Evolutionary conservation across 2,888 invertebrate species (phyloP).

Genomic region (Cryptus viduatorius): DNA sequence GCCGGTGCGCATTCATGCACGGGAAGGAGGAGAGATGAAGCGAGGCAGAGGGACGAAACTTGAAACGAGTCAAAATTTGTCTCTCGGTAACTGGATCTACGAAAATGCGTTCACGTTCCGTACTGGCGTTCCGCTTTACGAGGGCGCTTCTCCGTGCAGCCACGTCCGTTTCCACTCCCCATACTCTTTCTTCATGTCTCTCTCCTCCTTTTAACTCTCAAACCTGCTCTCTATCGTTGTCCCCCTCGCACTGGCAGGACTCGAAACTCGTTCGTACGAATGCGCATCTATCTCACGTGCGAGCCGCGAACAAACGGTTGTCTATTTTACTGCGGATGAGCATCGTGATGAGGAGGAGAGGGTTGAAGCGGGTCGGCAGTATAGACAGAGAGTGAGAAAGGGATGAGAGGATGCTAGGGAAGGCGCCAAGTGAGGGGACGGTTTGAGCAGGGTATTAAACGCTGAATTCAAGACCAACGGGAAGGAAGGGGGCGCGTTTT

Average conservation of each 20-base stretch:
- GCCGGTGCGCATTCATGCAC: constrained; percentile 41
- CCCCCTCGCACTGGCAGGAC: constrained; percentile 50
- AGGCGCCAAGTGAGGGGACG: constrained; percentile 13
- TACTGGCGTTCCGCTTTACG: constrained; percentile 70
- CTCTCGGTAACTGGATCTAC: constrained; percentile 73
- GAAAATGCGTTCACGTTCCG: constrained; percentile 73
- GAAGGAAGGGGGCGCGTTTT: constrained; percentile 74
- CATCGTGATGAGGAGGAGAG: constrained; percentile 67
- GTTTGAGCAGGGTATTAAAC: constrained; percentile 60
- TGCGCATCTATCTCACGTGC: constrained; percentile 73
- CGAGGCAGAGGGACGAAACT: constrained; percentile 65
- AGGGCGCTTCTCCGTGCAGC: constrained; percentile 69
- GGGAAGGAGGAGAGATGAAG: constrained; percentile 55
- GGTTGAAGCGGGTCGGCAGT: constrained; percentile 19
- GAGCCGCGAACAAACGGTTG: constrained; percentile 73
- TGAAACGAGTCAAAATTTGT: constrained; percentile 73
- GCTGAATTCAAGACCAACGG: constrained; percentile 62
- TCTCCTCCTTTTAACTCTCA: constrained; percentile 57
- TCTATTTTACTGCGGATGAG: constrained; percentile 74
- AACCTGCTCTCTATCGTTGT: constrained; percentile 43
- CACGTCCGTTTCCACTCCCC: constrained; percentile 66
- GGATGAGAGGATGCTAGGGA: constrained; percentile 26
- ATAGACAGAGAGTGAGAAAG: constrained; percentile 7
- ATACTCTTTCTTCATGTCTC: constrained; percentile 57
- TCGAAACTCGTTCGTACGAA: constrained; percentile 61